phyloP scores from a whole-genome alignment of 1,140 invertebrate genomes.

The Pseudomyrmex concolor region DNA sequence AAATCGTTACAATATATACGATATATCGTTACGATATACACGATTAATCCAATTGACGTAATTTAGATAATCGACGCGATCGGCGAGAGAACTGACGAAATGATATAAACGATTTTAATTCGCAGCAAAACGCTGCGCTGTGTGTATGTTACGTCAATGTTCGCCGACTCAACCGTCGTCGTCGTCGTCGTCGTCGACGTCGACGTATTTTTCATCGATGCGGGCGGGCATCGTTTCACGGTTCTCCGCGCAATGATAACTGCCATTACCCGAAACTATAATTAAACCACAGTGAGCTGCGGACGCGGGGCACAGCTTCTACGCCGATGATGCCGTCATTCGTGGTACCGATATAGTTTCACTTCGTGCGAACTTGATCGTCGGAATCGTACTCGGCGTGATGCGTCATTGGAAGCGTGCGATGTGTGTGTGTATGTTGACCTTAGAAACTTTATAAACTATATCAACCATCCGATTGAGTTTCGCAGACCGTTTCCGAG shows the following conservation, averaged over 20 bases:
- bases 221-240: background rate
- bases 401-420: background rate
- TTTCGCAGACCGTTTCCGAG: too few species aligned
- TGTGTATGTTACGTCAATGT: too few species aligned
- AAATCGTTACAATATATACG: background rate
- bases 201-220: slow-evolving; percentile 7
- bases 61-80: background rate
- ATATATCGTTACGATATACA: background rate
- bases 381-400: background rate
- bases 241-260: background rate
- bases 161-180: background rate
- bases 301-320: background rate
- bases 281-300: slow-evolving; percentile 11
- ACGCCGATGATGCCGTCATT: background rate
- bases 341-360: background rate
- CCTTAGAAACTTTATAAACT: too few species aligned
- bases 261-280: slow-evolving; percentile 15
- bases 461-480: background rate
- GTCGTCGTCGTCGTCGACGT: background rate
- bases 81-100: background rate
- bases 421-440: too few species aligned
- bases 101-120: too few species aligned
- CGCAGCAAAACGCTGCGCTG: too few species aligned
- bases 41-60: background rate
- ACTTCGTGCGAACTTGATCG: slow-evolving; percentile 6